phyloP scores from a whole-genome alignment of 2,888 invertebrate genomes.

The Hetaerina titia region DNA sequence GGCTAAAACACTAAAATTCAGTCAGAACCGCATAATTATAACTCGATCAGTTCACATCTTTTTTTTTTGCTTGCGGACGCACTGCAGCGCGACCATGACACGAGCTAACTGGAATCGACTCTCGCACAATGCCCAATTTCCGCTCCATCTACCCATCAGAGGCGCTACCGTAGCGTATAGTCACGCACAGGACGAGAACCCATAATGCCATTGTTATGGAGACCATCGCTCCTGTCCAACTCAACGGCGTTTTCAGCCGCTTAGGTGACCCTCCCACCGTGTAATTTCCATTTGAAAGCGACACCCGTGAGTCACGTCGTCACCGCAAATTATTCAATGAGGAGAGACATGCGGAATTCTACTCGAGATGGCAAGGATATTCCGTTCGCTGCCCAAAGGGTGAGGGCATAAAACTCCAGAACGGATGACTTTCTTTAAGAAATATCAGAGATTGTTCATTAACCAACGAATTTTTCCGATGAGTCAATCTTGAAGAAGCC shows the following conservation, averaged over 20 bases:
- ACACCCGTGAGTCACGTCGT: neutral
- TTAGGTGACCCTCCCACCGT: neutral
- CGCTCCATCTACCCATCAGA: slow-evolving; percentile 12
- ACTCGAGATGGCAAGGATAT: no score
- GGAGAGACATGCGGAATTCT: no score
- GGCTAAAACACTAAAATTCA: neutral
- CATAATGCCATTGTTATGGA: neutral
- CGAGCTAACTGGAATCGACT: neutral
- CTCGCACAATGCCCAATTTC: neutral
- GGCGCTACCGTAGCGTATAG: neutral
- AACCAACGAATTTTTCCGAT: no score
- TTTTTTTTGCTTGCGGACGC: neutral
- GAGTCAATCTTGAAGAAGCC: no score
- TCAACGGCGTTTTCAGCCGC: neutral
- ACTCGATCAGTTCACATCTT: neutral
- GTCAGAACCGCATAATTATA: neutral
- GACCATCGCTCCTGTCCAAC: neutral
- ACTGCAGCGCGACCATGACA: neutral
- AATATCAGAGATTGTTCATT: no score
- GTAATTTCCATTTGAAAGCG: neutral
- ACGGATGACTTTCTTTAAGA: no score
- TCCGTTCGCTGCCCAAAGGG: no score
- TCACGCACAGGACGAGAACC: neutral
- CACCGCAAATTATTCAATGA: neutral
- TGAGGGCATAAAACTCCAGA: no score